phyloP scores from a whole-genome alignment of 2,113 vertebrate species.

The Bungarus multicinctus region DNA sequence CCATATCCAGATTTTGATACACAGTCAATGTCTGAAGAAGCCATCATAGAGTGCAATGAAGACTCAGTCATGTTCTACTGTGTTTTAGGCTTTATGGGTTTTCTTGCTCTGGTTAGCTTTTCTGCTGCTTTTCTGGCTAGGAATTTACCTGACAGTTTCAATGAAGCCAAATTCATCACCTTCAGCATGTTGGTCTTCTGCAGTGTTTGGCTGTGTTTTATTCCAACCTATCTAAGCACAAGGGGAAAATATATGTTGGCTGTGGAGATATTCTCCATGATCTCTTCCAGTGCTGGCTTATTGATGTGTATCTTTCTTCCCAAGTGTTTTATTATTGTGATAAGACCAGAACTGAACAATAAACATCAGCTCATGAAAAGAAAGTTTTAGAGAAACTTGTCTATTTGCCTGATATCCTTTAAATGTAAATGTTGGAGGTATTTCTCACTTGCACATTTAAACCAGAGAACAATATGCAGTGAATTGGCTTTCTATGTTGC shows the following conservation, averaged over 20 bases:
- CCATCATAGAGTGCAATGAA: background rate
- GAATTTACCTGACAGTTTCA: background rate
- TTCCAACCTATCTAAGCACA: background rate
- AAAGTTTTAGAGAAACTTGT: background rate
- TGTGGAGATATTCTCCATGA: background rate
- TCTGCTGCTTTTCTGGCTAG: background rate
- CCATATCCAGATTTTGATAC: background rate
- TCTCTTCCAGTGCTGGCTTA: background rate
- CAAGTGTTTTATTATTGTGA: background rate
- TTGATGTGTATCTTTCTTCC: background rate
- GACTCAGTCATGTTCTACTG: background rate
- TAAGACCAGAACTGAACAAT: background rate
- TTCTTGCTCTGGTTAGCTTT: too few species aligned
- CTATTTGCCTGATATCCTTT: background rate
- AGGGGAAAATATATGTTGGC: background rate
- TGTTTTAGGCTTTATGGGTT: background rate
- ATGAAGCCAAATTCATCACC: background rate
- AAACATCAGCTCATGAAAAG: background rate
- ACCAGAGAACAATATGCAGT: background rate
- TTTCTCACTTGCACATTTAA: background rate
- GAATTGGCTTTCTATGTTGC: background rate
- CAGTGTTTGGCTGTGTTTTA: background rate
- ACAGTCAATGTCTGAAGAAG: background rate
- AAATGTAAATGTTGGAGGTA: background rate
- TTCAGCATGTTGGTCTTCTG: conserved; percentile 4